A percentile compares a stretch with the other conserved stretches of the same genome.
phyloP scores from a whole-genome alignment of 1,140 invertebrate species.

The Paraescarpia echinospica region DNA sequence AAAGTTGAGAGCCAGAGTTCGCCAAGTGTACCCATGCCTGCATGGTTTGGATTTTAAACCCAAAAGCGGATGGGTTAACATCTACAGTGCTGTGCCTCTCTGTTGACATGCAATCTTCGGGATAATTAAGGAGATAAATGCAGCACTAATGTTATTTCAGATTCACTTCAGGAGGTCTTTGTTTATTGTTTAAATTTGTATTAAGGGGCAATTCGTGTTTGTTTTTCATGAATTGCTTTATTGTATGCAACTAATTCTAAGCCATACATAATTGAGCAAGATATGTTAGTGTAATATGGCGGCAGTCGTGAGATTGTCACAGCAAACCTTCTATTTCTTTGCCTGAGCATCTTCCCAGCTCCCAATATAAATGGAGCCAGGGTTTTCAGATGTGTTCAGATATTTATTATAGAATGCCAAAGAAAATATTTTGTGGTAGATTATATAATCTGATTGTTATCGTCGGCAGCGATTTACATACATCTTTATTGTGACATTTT shows the following conservation, averaged over 20 bases:
- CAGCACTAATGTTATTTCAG: not conserved
- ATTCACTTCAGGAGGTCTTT: not conserved
- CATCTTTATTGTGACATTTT: not conserved
- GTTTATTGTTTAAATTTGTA: not conserved
- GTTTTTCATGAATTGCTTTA: not conserved
- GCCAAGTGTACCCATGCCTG: no score
- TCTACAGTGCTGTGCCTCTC: no score
- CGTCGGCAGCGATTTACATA: not conserved
- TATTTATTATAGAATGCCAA: not conserved
- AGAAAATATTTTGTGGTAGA: not conserved
- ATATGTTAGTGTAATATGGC: not conserved
- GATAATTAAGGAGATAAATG: not conserved
- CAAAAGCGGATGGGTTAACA: no score
- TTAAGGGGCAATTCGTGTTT: not conserved
- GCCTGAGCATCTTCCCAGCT: not conserved
- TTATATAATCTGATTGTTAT: not conserved
- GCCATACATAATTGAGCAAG: not conserved
- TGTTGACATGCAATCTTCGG: not conserved
- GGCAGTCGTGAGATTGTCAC: not conserved
- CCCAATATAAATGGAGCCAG: not conserved
- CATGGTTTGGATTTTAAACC: no score
- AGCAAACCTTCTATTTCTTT: not conserved
- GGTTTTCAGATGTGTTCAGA: not conserved
- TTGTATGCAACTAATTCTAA: not conserved
- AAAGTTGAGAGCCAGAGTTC: no score